Percentiles rank a stretch among this genome's conserved stretches.
Conservation (phyloP, 2,888 invertebrate genomes). For the Parapristionchus giblindavisi region DNA sequence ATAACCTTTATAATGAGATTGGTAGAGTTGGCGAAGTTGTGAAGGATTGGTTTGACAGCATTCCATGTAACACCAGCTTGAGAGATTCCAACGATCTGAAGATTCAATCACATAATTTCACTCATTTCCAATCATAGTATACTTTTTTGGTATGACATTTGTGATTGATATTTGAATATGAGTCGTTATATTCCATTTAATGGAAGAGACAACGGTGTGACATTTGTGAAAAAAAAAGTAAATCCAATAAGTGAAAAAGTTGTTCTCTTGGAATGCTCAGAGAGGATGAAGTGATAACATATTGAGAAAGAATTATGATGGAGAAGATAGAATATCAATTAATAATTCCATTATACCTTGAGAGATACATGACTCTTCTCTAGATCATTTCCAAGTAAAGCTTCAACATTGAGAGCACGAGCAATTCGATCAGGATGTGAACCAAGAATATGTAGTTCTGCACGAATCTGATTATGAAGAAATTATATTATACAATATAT, state of each 20-base stretch:
- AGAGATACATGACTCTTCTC: neutral
- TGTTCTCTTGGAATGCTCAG: too few relatives aligned
- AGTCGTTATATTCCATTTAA: too few relatives aligned
- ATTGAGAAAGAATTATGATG: neutral
- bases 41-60: conserved; percentile 20
- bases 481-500: too few relatives aligned
- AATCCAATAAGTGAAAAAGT: too few relatives aligned
- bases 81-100: neutral
- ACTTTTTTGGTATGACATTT: too few relatives aligned
- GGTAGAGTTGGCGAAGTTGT: conserved; percentile 24
- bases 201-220: too few relatives aligned
- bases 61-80: neutral
- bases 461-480: conserved; percentile 2
- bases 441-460: conserved; percentile 18
- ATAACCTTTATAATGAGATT: conserved; percentile 13
- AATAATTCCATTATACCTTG: neutral
- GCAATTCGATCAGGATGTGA: conserved; percentile 7
- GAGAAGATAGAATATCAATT: neutral
- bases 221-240: too few relatives aligned
- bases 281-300: too few relatives aligned
- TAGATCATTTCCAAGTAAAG: neutral
- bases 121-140: too few relatives aligned
- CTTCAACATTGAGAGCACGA: neutral
- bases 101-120: too few relatives aligned
- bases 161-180: too few relatives aligned